A percentile compares a stretch with the other conserved stretches of the same genome.
Evolutionary conservation across 1,140 invertebrate genomes (phyloP).

Genomic region (Drosophila carrolli): DNA sequence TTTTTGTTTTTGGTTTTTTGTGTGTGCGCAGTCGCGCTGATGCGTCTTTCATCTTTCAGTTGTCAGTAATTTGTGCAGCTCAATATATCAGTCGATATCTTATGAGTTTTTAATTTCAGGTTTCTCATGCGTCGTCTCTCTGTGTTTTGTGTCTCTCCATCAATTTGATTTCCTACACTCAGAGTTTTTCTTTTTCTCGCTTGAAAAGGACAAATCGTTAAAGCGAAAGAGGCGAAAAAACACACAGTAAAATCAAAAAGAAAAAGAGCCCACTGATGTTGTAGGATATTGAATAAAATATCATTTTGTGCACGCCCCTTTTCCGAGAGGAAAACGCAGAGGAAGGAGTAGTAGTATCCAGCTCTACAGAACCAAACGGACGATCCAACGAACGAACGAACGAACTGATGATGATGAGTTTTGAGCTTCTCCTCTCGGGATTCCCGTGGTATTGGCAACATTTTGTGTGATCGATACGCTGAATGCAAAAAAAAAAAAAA

Average conservation of each 20-base stretch:
- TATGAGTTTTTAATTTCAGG: constrained; percentile 85
- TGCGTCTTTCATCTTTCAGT: constrained; percentile 74
- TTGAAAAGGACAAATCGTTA: constrained; percentile 84
- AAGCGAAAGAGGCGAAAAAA: constrained; percentile 5
- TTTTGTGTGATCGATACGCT: constrained; percentile 76
- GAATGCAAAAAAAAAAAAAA: constrained; percentile 53
- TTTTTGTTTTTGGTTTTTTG: background rate
- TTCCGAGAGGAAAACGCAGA: constrained; percentile 17
- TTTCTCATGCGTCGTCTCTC: constrained; percentile 36
- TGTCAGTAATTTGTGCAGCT: constrained; percentile 84
- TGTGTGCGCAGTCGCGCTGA: background rate
- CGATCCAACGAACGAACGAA: too few relatives aligned
- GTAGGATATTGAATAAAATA: constrained; percentile 84
- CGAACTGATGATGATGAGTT: constrained; percentile 68
- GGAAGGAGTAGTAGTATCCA: background rate
- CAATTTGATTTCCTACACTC: constrained; percentile 78
- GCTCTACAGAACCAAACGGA: constrained; percentile 11
- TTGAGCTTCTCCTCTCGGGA: constrained; percentile 6
- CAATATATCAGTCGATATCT: constrained; percentile 85
- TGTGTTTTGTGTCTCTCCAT: constrained; percentile 48
- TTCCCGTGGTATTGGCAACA: constrained; percentile 66
- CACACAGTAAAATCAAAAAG: background rate
- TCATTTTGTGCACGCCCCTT: constrained; percentile 84
- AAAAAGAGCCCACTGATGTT: constrained; percentile 8
- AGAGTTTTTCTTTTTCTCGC: constrained; percentile 60